Evolutionary conservation across 1,140 invertebrate species (phyloP).

Genomic region (Trachelipus rathkii): DNA sequence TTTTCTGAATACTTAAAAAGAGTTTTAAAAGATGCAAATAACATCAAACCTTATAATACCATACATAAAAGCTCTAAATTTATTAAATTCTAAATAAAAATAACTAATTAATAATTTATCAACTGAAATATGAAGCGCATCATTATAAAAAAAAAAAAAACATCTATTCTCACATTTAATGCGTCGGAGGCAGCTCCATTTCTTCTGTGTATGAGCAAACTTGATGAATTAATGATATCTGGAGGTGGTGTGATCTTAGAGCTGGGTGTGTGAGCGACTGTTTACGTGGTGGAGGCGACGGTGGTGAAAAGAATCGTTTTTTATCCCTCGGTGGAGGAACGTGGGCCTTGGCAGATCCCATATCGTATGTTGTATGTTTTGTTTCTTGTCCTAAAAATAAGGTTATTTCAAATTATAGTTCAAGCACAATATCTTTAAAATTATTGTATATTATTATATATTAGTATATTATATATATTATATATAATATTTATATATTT

Average conservation of each 20-base stretch:
- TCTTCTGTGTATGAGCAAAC: background rate
- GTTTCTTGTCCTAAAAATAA: background rate
- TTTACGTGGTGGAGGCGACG: background rate
- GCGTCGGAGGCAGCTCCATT: background rate
- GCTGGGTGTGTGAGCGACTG: background rate
- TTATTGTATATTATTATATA: too few relatives aligned
- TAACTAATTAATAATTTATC: background rate
- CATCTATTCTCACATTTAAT: background rate
- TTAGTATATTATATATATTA: too few relatives aligned
- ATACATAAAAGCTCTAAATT: too few relatives aligned
- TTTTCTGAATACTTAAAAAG: too few relatives aligned
- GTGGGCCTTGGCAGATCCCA: background rate
- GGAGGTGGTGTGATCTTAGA: background rate
- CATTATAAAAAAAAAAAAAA: background rate
- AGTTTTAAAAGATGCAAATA: too few relatives aligned
- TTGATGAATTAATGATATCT: constrained; percentile 2
- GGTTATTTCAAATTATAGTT: too few relatives aligned
- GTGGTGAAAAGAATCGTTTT: background rate
- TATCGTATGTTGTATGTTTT: background rate
- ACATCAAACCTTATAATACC: too few relatives aligned
- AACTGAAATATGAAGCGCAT: background rate
- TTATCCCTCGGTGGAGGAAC: background rate
- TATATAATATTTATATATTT: too few relatives aligned
- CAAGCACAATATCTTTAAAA: too few relatives aligned
- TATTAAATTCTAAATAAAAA: background rate